phyloP scores from a whole-genome alignment of 2,113 vertebrate genomes.

The Sapajus apella region DNA sequence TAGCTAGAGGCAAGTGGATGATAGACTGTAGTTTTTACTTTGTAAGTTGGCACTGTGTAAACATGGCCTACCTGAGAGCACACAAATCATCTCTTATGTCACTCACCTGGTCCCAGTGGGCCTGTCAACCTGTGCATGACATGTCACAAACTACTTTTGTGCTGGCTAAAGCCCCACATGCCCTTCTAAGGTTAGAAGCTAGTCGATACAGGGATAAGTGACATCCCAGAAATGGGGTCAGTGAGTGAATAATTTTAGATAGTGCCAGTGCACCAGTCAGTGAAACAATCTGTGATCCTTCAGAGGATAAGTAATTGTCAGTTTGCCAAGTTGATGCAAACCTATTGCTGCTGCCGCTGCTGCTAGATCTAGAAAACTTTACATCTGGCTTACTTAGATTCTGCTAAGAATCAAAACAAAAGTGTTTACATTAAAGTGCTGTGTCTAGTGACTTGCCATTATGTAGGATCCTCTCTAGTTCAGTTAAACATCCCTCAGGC shows the following conservation, averaged over 20 bases:
- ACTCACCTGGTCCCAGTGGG: not conserved
- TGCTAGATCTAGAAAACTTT: not conserved
- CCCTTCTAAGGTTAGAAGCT: not conserved
- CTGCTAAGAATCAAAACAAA: constrained; percentile 16
- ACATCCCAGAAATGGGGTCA: not conserved
- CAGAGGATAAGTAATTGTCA: not conserved
- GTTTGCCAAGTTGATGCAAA: constrained; percentile 31
- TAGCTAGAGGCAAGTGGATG: not conserved
- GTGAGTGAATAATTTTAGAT: not conserved
- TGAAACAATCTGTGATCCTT: not conserved
- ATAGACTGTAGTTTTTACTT: not conserved
- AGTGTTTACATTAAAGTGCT: constrained; percentile 7
- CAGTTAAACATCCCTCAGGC: not conserved
- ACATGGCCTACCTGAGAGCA: not conserved
- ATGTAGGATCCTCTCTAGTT: not conserved
- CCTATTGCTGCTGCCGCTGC: not conserved
- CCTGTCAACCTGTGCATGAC: not conserved
- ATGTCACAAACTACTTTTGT: not conserved
- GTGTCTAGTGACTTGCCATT: constrained; percentile 27
- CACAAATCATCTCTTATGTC: not conserved
- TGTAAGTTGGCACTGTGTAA: not conserved
- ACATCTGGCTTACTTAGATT: not conserved
- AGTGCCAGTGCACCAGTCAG: not conserved
- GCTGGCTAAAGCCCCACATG: not conserved
- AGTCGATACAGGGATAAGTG: not conserved